Percentiles rank a stretch among this genome's conserved stretches.
Evolutionary conservation across 2,797 vertebrate genomes (phyloP).

Genomic region (Sebastolobus altivelis): DNA sequence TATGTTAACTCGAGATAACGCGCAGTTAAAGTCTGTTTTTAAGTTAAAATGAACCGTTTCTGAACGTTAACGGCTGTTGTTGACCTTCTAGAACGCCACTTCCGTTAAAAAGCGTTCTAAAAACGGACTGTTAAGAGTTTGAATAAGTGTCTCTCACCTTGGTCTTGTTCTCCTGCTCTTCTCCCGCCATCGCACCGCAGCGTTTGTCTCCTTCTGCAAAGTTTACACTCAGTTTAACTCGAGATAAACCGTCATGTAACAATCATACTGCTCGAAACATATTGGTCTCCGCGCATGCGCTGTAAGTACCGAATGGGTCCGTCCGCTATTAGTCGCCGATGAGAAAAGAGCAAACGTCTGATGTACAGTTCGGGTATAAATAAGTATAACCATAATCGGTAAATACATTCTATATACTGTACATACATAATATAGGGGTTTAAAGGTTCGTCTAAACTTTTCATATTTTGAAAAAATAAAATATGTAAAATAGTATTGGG

Average conservation of each 20-base stretch:
- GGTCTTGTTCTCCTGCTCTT: constrained; percentile 34
- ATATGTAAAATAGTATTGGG: not conserved
- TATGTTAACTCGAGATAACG: too few relatives aligned
- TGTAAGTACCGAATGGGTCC: not conserved
- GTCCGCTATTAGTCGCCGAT: constrained; percentile 15
- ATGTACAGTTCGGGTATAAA: not conserved
- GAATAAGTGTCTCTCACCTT: constrained; percentile 43
- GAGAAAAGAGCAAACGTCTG: not conserved
- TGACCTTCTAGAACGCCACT: constrained; percentile 50
- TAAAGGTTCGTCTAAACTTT: not conserved
- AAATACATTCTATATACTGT: not conserved
- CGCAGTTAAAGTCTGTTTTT: too few relatives aligned
- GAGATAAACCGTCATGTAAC: not conserved
- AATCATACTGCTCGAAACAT: not conserved
- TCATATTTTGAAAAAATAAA: not conserved
- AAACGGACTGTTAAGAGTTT: accelerated
- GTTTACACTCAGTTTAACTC: accelerated
- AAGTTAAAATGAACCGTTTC: not conserved
- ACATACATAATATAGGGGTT: too few relatives aligned
- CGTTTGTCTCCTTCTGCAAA: accelerated
- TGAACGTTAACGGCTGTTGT: not conserved
- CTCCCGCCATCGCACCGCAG: constrained; percentile 49
- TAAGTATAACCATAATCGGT: not conserved
- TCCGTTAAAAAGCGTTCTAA: not conserved
- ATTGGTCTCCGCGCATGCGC: constrained; percentile 30